phyloP scores from a whole-genome alignment of 2,797 vertebrate genomes.

The Gymnoscopelus braueri region DNA sequence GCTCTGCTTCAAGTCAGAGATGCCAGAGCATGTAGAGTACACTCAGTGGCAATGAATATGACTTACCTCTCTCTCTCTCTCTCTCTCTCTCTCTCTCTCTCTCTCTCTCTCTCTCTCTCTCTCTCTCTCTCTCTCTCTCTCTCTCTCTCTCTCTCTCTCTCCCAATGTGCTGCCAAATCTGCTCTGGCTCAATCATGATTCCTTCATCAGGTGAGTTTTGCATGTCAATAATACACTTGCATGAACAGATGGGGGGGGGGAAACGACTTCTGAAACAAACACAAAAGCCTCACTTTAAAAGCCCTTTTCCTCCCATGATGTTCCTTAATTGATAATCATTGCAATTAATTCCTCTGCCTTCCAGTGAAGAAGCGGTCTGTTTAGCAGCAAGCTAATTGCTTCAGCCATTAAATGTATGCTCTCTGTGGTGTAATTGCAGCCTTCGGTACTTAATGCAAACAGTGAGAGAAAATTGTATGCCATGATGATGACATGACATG shows the following conservation, averaged over 20 bases:
- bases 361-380: constrained; percentile 52
- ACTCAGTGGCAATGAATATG: constrained; percentile 41
- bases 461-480: constrained; percentile 55
- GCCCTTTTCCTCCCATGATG: constrained; percentile 32
- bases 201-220: constrained; percentile 13
- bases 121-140: not conserved
- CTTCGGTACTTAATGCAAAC: constrained; percentile 52
- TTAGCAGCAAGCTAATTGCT: constrained; percentile 62
- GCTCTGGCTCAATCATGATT: constrained; percentile 4
- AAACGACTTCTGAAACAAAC: constrained; percentile 34
- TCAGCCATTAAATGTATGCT: constrained; percentile 46
- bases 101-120: not conserved
- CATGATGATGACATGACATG: not conserved
- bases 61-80: constrained; percentile 3
- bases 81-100: not conserved
- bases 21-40: constrained; percentile 12
- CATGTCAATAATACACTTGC: not conserved
- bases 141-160: not conserved
- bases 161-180: not conserved
- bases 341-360: constrained; percentile 69
- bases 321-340: constrained; percentile 74
- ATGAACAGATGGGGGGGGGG: constrained; percentile 52
- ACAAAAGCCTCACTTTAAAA: constrained; percentile 14
- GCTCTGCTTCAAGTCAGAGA: constrained; percentile 37
- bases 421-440: constrained; percentile 64